Conservation (phyloP, 2,888 invertebrate species). For the Tricholauxania praeusta region DNA sequence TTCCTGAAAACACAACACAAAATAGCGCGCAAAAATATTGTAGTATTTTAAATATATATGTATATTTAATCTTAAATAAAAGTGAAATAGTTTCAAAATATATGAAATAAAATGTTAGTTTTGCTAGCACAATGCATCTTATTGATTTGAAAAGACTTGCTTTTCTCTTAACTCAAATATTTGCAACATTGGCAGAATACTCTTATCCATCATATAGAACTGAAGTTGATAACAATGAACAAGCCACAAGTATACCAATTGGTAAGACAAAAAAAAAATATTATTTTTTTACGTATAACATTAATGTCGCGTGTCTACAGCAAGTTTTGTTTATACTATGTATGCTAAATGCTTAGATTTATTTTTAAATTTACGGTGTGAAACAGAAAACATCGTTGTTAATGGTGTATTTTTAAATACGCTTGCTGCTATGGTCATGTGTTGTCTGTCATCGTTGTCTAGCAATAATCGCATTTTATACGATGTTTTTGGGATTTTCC, state of each 20-base stretch:
- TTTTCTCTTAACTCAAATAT: background rate
- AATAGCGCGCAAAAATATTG: too few relatives aligned
- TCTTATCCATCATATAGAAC: conserved; percentile 20
- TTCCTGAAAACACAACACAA: background rate
- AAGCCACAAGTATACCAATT: conserved; percentile 48
- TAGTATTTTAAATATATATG: too few relatives aligned
- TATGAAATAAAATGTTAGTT: background rate
- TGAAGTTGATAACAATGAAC: conserved; percentile 17
- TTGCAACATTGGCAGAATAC: conserved; percentile 25
- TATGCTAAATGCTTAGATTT: background rate
- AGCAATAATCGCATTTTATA: background rate
- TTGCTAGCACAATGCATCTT: background rate
- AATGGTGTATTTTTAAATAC: background rate
- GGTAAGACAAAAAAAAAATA: conserved; percentile 47
- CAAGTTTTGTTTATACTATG: too few relatives aligned
- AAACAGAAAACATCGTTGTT: too few relatives aligned
- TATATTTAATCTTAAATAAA: background rate
- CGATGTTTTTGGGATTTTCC: background rate
- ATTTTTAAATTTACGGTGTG: background rate
- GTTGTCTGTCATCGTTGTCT: conserved; percentile 20
- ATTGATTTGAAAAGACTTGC: background rate
- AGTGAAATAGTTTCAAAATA: background rate
- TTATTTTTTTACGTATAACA: too few relatives aligned
- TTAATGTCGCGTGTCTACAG: conserved; percentile 41
- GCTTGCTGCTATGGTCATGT: background rate